Evolutionary conservation across 2,888 invertebrate species (phyloP), one percentile per base, ranked within the genome.

Genomic region (Argynnis bischoffii): DNA sequence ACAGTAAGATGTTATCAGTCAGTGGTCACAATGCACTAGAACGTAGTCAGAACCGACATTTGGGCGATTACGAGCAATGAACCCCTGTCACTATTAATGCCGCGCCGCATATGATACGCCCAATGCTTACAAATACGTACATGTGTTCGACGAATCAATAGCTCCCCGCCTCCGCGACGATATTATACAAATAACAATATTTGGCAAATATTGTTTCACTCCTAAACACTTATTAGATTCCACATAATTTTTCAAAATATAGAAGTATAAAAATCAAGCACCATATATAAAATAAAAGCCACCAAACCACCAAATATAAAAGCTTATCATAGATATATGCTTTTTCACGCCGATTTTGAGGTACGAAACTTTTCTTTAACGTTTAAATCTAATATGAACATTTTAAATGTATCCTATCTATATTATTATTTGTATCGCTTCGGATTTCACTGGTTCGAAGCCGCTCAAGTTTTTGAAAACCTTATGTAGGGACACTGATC

Each of bases 21-120:
- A 6, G 35, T 46, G 63, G 63, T 60, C 55, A 70, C 63, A 66
- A 63, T 76, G 75, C 72, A 75, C 71, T n/a, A 16, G 15, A 31
- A 16, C 35, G 74, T 70, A 72, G 75, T 75, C 72, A 73, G 76
- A 81, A 78, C 77, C 79, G 79, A 78, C 78, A 81, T 81, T 81
- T 78, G 79, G 77, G 73, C 78, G 74, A 79, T 81, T 79, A 80
- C 73, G 78, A 74, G 77, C n/a, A 74, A 81, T 81, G 84, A 86
- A 81, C 83, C 83, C 21, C 80, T 81, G 82, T 81, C 73, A 75
- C 77, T 80, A 77, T 81, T 83, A 85, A 85, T 84, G 81, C 74
- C 80, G 77, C 77, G 75, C 79, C 81, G 64, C 57, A 77, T 53
- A 78, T 75, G 75, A 78, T 77, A 78, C 67, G 51, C 59, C 64